phyloP scores from a whole-genome alignment of 2,113 vertebrate genomes.

The Gracilinanus agilis region DNA sequence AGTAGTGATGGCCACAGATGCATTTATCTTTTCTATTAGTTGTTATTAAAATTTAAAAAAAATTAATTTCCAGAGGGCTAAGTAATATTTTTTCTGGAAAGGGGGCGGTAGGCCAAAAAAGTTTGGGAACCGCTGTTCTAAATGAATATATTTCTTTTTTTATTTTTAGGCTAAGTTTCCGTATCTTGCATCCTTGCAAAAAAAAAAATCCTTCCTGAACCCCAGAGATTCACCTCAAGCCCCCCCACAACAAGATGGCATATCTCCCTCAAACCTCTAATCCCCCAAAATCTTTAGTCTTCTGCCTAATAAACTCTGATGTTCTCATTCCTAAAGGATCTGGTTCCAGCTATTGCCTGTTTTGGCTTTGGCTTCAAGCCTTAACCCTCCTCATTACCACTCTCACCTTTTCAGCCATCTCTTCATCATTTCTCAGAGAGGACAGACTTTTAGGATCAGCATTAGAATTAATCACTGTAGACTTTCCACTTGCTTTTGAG shows the following conservation, averaged over 20 bases:
- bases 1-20: no score
- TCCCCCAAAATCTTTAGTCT: not conserved
- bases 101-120: no score
- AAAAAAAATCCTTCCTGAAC: no score
- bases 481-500: not conserved
- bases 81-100: no score
- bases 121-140: no score
- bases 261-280: not conserved
- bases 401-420: not conserved
- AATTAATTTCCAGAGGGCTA: no score
- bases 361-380: not conserved
- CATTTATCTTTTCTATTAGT: no score
- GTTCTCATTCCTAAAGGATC: not conserved
- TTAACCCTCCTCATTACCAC: not conserved
- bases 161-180: no score
- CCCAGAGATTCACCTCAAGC: no score
- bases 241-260: not conserved
- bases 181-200: no score
- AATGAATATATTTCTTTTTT: no score
- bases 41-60: no score
- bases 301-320: not conserved
- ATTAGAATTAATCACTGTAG: not conserved
- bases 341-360: not conserved
- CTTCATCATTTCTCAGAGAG: not conserved
- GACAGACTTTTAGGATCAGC: not conserved